These are phyloP conservation scores for Lasioglossum malachurum DNA, from an alignment of 2,888 invertebrate genomes.

Conservation along the genomic window DNA sequence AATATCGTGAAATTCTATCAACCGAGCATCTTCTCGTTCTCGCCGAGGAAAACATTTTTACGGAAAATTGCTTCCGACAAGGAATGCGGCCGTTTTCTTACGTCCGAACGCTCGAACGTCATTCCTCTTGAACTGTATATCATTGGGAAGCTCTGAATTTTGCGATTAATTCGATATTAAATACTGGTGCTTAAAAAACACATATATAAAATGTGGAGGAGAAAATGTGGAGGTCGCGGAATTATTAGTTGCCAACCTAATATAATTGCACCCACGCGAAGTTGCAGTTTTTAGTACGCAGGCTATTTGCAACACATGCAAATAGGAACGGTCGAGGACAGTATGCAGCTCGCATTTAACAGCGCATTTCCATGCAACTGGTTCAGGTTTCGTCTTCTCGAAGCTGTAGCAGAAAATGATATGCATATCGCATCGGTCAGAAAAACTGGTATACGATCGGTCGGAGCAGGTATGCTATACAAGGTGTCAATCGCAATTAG, in stretches of 20 bases:
- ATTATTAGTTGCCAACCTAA: too few species aligned
- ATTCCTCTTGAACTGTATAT: too few species aligned
- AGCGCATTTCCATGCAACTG: background rate
- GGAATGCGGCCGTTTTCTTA: background rate
- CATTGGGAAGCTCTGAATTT: too few species aligned
- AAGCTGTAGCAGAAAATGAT: background rate
- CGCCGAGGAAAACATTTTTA: conserved; percentile 28
- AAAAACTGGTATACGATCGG: background rate
- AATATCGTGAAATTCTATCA: conserved; percentile 55
- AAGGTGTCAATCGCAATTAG: background rate
- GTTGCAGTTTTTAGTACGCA: background rate
- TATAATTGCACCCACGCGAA: background rate
- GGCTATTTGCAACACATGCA: background rate
- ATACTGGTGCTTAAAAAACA: too few species aligned
- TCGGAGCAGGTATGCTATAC: background rate
- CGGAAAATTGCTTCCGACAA: conserved; percentile 33
- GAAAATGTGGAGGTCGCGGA: too few species aligned
- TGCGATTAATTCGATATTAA: too few species aligned
- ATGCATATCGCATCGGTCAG: background rate
- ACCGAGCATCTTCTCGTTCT: conserved; percentile 24
- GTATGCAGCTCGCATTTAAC: background rate
- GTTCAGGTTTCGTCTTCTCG: background rate
- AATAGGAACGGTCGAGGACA: background rate
- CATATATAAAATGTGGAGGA: too few species aligned
- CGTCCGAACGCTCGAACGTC: background rate